Evolutionary conservation across 2,113 vertebrate species (phyloP).

Genomic region (Emydocephalus ijimae): DNA sequence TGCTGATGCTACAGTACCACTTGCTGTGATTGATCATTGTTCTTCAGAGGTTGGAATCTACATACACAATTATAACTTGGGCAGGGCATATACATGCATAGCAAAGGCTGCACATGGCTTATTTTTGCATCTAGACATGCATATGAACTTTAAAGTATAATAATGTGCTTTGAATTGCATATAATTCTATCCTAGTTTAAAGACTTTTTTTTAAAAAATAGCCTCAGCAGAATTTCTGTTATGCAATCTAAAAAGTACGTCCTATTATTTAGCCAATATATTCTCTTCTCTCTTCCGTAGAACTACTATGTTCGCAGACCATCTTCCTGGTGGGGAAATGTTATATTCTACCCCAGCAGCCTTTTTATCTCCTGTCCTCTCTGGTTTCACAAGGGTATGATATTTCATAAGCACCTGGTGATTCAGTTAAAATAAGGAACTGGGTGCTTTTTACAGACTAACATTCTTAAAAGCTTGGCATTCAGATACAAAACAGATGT

Average conservation of each 20-base stretch:
- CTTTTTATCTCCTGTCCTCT: slow-evolving; percentile 51
- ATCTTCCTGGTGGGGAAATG: slow-evolving; percentile 27
- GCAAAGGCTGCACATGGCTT: background rate
- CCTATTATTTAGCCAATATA: slow-evolving; percentile 5
- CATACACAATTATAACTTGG: background rate
- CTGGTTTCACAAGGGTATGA: slow-evolving; percentile 57
- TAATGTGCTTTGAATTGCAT: slow-evolving; percentile 28
- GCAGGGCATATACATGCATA: background rate
- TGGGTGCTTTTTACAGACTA: slow-evolving; percentile 58
- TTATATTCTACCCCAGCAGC: slow-evolving; percentile 22
- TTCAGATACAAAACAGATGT: slow-evolving; percentile 61
- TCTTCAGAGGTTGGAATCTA: background rate
- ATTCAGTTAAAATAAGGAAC: slow-evolving; percentile 61
- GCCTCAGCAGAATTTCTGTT: background rate
- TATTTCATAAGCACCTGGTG: slow-evolving; percentile 69
- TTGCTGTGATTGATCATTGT: background rate
- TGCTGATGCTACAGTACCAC: background rate
- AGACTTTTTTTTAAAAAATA: slow-evolving; percentile 2
- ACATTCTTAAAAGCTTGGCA: slow-evolving; percentile 46
- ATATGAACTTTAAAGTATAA: background rate
- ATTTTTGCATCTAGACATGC: background rate
- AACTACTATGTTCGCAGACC: background rate
- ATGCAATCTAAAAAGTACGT: slow-evolving; percentile 25
- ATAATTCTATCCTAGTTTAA: background rate
- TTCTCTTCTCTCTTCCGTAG: background rate